Base-by-base conservation (phyloP, 1,140 invertebrate genomes). In the Atopsyche davidsoni region DNA sequence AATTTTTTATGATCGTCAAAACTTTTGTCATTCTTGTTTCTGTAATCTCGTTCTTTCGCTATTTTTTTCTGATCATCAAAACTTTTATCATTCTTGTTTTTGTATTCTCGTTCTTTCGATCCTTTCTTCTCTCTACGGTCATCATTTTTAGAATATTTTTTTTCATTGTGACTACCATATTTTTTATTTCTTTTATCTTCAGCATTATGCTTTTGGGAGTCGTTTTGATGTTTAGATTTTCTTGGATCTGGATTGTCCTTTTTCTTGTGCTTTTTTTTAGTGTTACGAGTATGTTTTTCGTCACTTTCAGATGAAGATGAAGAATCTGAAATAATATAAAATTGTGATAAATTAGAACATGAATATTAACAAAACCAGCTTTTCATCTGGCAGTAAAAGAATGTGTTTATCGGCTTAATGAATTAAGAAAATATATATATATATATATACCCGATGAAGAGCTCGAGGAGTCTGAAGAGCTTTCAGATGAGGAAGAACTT, bases 271-370 rank as follows among this genome's bases (percentile, higher is more conserved):
- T 40, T 40, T 40, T 40, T 40, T 3, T 11, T 19, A n/a, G n/a
- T n/a, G n/a, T n/a, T n/a, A n/a, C n/a, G n/a, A n/a, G n/a, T n/a
- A n/a, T 40, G 19, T 22, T 40, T 13, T 40, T 16, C 3, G 19
- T 43, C 41, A 43, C 25, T 43, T 48, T 43, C 41, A n/a, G 41
- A 43, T n/a, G 41, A 43, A n/a, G 41, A 43, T n/a, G 41, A 43
- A 17, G 63, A 63, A 50, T 67, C 65, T 67, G 51, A 28, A 63
- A 64, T 18, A n/a, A 35, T 42, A 44, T 28, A 23, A 16, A 50
- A 17, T 34, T 4, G 38, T 11, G 4, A 18, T 11, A 34, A n/a
- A 11, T 13, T 2, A 51, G 23, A 53, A 59, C 18, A 14, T 55
- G 17, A n/a, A 16, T 47, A n/a, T n/a, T n/a, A n/a, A n/a, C n/a